phyloP scores from a whole-genome alignment of 2,888 invertebrate genomes.

The Drosophila nigricruria region DNA sequence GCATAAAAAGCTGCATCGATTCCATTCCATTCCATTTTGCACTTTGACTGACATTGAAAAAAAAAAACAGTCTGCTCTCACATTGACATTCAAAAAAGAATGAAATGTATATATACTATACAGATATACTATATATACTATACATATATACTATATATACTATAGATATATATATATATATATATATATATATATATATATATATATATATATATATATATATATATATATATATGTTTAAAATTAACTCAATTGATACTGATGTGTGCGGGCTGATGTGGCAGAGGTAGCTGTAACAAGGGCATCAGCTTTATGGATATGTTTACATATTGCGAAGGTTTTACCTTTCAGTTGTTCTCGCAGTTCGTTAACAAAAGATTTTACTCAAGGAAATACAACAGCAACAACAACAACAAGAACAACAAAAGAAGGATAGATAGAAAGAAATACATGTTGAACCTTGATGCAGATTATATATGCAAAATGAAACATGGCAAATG shows the following conservation, averaged over 20 bases:
- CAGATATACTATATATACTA: too few species aligned
- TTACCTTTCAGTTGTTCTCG: conserved; percentile 4
- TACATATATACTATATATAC: background rate
- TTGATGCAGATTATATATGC: conserved; percentile 33
- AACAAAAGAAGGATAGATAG: background rate
- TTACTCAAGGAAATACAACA: conserved; percentile 13
- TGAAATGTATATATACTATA: background rate
- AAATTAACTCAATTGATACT: conserved; percentile 40
- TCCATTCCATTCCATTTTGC: conserved; percentile 51
- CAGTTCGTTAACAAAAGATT: conserved; percentile 23
- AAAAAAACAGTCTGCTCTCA: conserved; percentile 29
- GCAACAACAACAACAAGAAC: background rate
- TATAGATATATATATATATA: background rate
- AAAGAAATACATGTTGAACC: conserved; percentile 14
- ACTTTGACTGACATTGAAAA: conserved; percentile 48
- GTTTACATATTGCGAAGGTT: conserved; percentile 21
- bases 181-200: background rate
- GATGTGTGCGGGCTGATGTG: conserved; percentile 2
- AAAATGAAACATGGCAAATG: conserved; percentile 12
- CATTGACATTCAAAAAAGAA: conserved; percentile 56
- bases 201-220: conserved; percentile 14
- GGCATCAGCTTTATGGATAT: conserved; percentile 17
- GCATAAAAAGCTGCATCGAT: conserved; percentile 39
- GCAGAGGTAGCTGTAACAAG: conserved; percentile 9
- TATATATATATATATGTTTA: conserved; percentile 11